Conservation (phyloP, 2,888 invertebrate genomes). For the Polydrusus cervinus region DNA sequence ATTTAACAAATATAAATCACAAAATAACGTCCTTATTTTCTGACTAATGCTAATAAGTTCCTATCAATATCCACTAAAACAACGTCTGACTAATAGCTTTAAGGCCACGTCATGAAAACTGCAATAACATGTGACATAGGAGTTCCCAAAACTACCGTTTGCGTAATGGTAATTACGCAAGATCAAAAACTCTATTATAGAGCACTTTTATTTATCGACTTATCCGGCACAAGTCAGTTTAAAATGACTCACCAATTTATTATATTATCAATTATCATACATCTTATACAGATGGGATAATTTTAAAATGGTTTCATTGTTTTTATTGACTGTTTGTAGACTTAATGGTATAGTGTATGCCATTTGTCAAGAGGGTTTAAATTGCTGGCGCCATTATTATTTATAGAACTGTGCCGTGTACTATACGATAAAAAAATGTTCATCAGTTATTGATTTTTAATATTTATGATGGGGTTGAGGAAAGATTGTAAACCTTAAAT, state of each 20-base stretch:
- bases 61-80: not conserved
- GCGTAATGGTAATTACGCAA: conserved; percentile 10
- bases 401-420: not conserved
- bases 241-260: conserved; percentile 30
- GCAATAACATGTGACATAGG: not conserved
- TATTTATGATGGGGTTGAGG: too few relatives aligned
- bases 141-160: conserved; percentile 10
- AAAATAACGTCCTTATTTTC: too few relatives aligned
- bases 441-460: too few relatives aligned
- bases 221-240: conserved; percentile 30
- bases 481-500: too few relatives aligned
- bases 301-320: conserved; percentile 23
- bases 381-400: conserved; percentile 16
- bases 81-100: conserved; percentile 16
- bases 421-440: too few relatives aligned
- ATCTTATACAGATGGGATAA: conserved; percentile 19
- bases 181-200: conserved; percentile 16
- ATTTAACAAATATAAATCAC: too few relatives aligned
- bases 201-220: conserved; percentile 28
- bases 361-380: conserved; percentile 19
- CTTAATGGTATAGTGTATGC: not conserved
- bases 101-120: conserved; percentile 5
- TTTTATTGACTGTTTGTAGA: conserved; percentile 9
- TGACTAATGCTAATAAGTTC: not conserved
- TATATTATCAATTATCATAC: conserved; percentile 15